phyloP scores from a whole-genome alignment of 2,888 invertebrate species.

The Nymphalis c-album region DNA sequence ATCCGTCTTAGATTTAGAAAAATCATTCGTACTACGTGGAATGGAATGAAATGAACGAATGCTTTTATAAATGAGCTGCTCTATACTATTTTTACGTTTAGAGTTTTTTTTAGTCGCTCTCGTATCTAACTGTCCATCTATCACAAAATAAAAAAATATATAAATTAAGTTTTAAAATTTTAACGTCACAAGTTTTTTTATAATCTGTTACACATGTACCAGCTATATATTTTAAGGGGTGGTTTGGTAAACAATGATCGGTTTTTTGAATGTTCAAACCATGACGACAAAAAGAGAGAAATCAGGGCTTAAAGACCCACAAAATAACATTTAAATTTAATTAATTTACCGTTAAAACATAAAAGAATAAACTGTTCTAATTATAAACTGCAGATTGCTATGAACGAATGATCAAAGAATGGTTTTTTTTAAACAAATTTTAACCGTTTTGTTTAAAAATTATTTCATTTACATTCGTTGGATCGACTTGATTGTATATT shows the following conservation, averaged over 20 bases:
- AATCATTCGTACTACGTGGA: constrained; percentile 20
- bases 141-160: not conserved
- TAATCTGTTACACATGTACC: too few relatives aligned
- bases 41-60: constrained; percentile 6
- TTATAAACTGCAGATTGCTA: not conserved
- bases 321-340: too few relatives aligned
- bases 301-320: too few relatives aligned
- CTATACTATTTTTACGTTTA: too few relatives aligned
- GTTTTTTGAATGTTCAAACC: too few relatives aligned
- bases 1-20: constrained; percentile 25
- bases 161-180: not conserved
- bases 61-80: too few relatives aligned
- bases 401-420: constrained; percentile 11
- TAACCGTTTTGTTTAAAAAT: constrained; percentile 10
- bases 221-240: too few relatives aligned
- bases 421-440: constrained; percentile 7
- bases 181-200: too few relatives aligned
- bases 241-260: too few relatives aligned
- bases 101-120: too few relatives aligned
- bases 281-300: too few relatives aligned
- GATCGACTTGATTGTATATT: constrained; percentile 20
- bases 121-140: too few relatives aligned
- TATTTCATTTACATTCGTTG: constrained; percentile 18
- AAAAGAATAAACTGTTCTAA: not conserved
- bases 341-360: not conserved